Evolutionary conservation across 92 coral and sea anemone species (phyloP).

Genomic region (Pocillopora grandis): DNA sequence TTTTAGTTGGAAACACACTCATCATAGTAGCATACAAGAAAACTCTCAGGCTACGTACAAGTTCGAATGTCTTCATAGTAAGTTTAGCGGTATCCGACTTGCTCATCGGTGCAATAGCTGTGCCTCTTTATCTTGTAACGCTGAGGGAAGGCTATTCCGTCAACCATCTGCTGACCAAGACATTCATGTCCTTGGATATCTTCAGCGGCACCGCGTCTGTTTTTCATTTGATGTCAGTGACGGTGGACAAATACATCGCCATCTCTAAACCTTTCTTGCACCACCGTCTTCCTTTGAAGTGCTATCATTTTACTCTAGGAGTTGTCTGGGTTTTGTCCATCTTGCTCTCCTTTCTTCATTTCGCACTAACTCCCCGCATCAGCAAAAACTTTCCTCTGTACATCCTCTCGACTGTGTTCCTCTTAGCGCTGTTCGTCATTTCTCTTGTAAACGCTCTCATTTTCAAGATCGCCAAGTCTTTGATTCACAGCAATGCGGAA

Average conservation of each 20-base stretch:
- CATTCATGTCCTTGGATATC: slow-evolving; percentile 79
- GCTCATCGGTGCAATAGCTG: slow-evolving; percentile 50
- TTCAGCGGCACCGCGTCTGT: slow-evolving; percentile 91
- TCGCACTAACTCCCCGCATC: slow-evolving; percentile 18
- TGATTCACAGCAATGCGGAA: slow-evolving; percentile 14
- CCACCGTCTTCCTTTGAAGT: slow-evolving; percentile 48
- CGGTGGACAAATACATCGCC: slow-evolving; percentile 88
- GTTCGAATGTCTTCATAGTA: slow-evolving; percentile 41
- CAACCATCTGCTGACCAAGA: neutral
- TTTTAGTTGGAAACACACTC: slow-evolving; percentile 47
- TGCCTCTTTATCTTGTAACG: slow-evolving; percentile 48
- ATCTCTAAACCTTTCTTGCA: slow-evolving; percentile 80
- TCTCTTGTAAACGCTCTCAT: slow-evolving; percentile 50
- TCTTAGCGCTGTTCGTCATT: slow-evolving; percentile 62
- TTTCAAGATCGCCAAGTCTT: slow-evolving; percentile 39
- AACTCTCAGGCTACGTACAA: slow-evolving; percentile 44
- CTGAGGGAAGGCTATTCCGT: slow-evolving; percentile 8
- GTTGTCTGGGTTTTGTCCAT: slow-evolving; percentile 70
- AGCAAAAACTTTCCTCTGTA: slow-evolving; percentile 11
- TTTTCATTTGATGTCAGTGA: slow-evolving; percentile 81
- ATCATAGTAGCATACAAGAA: slow-evolving; percentile 42
- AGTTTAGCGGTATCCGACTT: slow-evolving; percentile 55
- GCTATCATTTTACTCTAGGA: slow-evolving; percentile 54
- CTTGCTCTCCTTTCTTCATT: slow-evolving; percentile 60
- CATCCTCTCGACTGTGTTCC: slow-evolving; percentile 37